A percentile compares a stretch with the other conserved stretches of the same genome.
Evolutionary conservation across 2,888 invertebrate species (phyloP).

Genomic region (Phyllotreta cruciferae): DNA sequence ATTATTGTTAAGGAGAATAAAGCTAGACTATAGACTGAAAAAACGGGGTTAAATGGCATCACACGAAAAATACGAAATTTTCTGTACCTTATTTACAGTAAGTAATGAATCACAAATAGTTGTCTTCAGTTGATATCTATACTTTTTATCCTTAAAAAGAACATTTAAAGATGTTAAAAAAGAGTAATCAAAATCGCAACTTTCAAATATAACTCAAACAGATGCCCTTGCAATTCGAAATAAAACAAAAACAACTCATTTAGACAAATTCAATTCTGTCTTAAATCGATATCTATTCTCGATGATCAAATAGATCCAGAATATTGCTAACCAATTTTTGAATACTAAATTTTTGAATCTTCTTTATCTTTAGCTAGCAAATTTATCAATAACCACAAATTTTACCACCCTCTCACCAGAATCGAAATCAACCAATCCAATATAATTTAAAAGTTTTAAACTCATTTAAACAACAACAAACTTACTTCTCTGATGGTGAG

Average conservation of each 20-base stretch:
- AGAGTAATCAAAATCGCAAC: background rate
- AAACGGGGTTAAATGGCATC: constrained; percentile 1
- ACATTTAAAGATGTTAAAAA: constrained; percentile 6
- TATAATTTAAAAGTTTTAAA: no score
- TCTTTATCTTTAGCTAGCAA: background rate
- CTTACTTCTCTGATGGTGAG: constrained; percentile 91
- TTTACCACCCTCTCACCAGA: background rate
- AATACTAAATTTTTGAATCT: background rate
- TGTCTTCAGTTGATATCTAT: constrained; percentile 16
- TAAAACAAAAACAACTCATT: constrained; percentile 7
- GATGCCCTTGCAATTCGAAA: background rate
- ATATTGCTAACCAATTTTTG: background rate
- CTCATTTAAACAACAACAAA: constrained; percentile 32
- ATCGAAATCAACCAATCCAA: background rate
- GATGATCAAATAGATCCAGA: background rate
- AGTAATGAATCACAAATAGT: constrained; percentile 17
- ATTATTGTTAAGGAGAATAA: constrained; percentile 4
- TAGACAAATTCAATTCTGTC: constrained; percentile 3
- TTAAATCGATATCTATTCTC: no score
- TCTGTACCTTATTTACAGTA: constrained; percentile 12
- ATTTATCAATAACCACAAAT: background rate
- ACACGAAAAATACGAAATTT: constrained; percentile 6
- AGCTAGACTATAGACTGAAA: background rate
- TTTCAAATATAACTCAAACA: background rate
- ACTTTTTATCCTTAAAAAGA: constrained; percentile 15